A percentile compares a stretch with the other conserved stretches of the same genome.
These are phyloP conservation scores for Whitmania pigra DNA, from an alignment of 1,140 invertebrate species.

Conservation along the genomic window DNA sequence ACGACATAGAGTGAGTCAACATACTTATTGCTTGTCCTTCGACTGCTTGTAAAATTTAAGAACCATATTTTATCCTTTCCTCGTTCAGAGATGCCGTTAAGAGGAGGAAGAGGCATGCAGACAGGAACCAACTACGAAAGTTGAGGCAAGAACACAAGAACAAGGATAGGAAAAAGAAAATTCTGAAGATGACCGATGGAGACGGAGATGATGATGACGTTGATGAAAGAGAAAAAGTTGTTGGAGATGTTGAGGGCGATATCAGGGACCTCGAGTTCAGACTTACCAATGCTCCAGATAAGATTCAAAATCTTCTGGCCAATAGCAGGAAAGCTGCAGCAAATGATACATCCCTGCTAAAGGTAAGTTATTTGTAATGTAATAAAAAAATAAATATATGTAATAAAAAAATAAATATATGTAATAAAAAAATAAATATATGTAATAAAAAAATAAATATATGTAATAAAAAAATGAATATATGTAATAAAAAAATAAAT, in stretches of 20 bases:
- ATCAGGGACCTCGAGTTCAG: slow-evolving; percentile 78
- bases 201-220: slow-evolving; percentile 45
- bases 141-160: slow-evolving; percentile 58
- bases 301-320: slow-evolving; percentile 2
- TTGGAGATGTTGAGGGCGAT: slow-evolving; percentile 50
- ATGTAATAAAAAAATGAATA: neutral
- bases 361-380: neutral
- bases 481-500: neutral
- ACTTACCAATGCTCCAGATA: slow-evolving; percentile 47
- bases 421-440: neutral
- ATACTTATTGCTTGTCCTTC: neutral
- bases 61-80: no score
- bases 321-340: neutral
- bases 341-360: neutral
- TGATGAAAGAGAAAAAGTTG: slow-evolving; percentile 46
- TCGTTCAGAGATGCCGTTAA: slow-evolving; percentile 45
- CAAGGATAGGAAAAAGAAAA: slow-evolving; percentile 55
- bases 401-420: neutral
- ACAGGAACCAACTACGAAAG: slow-evolving; percentile 67
- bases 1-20: slow-evolving; percentile 13
- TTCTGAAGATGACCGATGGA: slow-evolving; percentile 50
- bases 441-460: neutral
- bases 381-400: neutral
- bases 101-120: slow-evolving; percentile 64
- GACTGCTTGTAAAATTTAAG: no score